A percentile compares a stretch with the other conserved stretches of the same genome.
Evolutionary conservation across 2,888 invertebrate species (phyloP).

Genomic region (Microctonus hyperodae): DNA sequence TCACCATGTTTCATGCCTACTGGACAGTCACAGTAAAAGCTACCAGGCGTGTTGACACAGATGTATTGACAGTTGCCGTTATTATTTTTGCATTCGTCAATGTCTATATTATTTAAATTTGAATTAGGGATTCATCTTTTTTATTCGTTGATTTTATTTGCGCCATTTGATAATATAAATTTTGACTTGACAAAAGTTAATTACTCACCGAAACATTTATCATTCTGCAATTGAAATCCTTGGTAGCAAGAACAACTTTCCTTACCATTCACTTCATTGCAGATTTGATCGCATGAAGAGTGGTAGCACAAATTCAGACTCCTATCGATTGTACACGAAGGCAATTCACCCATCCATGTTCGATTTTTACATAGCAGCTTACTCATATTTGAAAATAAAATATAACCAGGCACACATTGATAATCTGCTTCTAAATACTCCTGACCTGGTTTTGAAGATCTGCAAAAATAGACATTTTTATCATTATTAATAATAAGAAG

Average conservation of each 20-base stretch:
- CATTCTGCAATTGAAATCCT: slow-evolving; percentile 52
- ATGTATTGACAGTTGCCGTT: slow-evolving; percentile 62
- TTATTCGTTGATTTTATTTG: no score
- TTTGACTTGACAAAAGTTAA: background rate
- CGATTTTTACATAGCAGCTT: slow-evolving; percentile 56
- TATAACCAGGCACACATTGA: slow-evolving; percentile 56
- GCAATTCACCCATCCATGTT: slow-evolving; percentile 56
- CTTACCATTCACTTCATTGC: slow-evolving; percentile 53
- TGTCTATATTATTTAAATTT: slow-evolving; percentile 42
- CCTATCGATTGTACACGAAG: slow-evolving; percentile 52
- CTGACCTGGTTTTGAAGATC: slow-evolving; percentile 58
- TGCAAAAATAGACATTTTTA: no score
- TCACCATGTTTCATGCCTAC: slow-evolving; percentile 53
- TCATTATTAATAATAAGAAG: no score
- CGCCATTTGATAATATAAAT: no score
- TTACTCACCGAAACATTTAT: slow-evolving; percentile 52
- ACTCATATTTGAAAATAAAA: slow-evolving; percentile 46
- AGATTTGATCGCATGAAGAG: slow-evolving; percentile 57
- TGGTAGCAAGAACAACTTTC: slow-evolving; percentile 57
- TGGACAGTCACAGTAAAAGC: slow-evolving; percentile 65
- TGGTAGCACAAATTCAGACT: slow-evolving; percentile 48
- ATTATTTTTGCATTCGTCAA: slow-evolving; percentile 52
- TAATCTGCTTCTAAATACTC: slow-evolving; percentile 61
- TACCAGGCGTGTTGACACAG: slow-evolving; percentile 73
- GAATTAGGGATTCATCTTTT: no score